Evolutionary conservation across 1,140 invertebrate genomes (phyloP).

Genomic region (Zaprionus inermis): DNA sequence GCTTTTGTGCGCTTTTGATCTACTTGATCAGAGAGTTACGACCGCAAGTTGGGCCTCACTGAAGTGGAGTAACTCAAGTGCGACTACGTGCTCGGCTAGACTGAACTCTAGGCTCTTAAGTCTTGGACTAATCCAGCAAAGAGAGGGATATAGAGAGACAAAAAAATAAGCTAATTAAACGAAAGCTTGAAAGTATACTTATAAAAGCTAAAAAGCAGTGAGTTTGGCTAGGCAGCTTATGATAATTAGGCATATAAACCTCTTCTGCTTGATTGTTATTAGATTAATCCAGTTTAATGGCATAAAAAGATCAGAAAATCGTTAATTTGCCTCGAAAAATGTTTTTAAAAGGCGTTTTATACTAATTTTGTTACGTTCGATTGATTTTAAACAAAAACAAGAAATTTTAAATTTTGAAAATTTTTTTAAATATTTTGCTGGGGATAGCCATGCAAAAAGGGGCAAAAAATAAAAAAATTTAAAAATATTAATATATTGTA

Average conservation of each 20-base stretch:
- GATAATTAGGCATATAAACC: no score
- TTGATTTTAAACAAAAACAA: neutral
- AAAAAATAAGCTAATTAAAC: no score
- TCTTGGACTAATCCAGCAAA: neutral
- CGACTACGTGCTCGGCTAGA: neutral
- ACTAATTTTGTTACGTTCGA: neutral
- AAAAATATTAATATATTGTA: neutral
- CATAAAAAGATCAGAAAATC: no score
- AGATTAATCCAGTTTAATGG: no score
- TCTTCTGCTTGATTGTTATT: no score
- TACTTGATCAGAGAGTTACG: conserved; percentile 20
- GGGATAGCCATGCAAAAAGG: no score
- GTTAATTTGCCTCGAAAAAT: neutral
- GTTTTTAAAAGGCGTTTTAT: neutral
- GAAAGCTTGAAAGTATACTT: no score
- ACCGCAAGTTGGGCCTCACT: neutral
- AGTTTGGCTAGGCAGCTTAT: no score
- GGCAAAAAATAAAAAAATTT: no score
- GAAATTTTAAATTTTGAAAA: no score
- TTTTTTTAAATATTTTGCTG: no score
- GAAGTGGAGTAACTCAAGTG: conserved; percentile 3
- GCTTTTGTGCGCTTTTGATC: conserved; percentile 20
- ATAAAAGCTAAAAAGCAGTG: no score
- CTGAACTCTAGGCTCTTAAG: neutral
- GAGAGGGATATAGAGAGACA: neutral